Evolutionary conservation across 2,888 invertebrate species (phyloP).

Genomic region (Drosophila stalkeri): DNA sequence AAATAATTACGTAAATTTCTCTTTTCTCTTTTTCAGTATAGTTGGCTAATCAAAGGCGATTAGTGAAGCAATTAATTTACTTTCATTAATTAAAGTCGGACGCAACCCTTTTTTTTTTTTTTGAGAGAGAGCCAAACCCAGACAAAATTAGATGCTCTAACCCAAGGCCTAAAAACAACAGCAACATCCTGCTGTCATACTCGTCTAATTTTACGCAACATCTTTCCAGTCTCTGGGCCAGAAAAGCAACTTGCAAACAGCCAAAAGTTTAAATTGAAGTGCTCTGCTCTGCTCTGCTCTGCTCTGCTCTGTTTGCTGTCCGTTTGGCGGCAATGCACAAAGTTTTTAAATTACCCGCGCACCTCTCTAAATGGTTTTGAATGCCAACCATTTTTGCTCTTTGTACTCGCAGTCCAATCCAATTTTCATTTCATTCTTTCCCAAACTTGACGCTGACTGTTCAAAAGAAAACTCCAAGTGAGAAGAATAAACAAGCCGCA

Average conservation of each 20-base stretch:
- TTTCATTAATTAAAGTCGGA: conserved; percentile 16
- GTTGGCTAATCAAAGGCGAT: conserved; percentile 47
- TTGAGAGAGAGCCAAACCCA: conserved; percentile 4
- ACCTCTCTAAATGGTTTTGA: conserved; percentile 64
- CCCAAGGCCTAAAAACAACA: conserved; percentile 13
- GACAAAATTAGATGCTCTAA: conserved; percentile 28
- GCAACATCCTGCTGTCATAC: conserved; percentile 36
- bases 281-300: conserved; percentile 14
- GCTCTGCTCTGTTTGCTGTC: conserved; percentile 28
- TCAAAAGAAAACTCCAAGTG: conserved; percentile 32
- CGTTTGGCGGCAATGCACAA: conserved; percentile 33
- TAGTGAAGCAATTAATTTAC: conserved; percentile 53
- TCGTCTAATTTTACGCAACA: conserved; percentile 44
- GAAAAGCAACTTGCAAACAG: conserved; percentile 20
- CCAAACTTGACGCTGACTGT: conserved; percentile 34
- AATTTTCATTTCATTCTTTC: conserved; percentile 63
- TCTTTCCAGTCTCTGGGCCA: conserved; percentile 34
- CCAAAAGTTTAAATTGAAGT: conserved; percentile 75
- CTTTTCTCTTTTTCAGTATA: not conserved
- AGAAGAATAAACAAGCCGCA: conserved; percentile 42
- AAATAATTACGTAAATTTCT: not conserved
- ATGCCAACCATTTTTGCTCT: conserved; percentile 57
- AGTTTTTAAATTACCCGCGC: conserved; percentile 55
- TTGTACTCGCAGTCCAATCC: conserved; percentile 47
- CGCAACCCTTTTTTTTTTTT: conserved; percentile 25